Percentiles rank a stretch among this genome's conserved stretches.
Evolutionary conservation across 2,113 vertebrate genomes (phyloP).

Genomic region (Tachycineta bicolor): DNA sequence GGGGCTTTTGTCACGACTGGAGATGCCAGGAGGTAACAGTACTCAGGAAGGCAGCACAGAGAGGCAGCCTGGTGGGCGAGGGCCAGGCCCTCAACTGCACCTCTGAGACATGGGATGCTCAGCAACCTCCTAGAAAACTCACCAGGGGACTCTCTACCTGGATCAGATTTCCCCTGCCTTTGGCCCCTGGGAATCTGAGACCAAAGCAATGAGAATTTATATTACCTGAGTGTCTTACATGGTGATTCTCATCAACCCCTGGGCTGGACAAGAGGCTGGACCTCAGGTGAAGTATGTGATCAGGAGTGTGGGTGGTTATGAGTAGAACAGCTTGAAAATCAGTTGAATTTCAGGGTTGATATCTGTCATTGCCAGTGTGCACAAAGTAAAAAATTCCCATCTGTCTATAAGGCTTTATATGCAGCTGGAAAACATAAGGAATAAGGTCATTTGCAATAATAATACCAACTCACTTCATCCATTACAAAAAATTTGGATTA

Average conservation of each 20-base stretch:
- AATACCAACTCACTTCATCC: not conserved
- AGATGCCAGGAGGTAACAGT: not conserved
- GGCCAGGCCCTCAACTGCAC: not conserved
- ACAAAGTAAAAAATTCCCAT: not conserved
- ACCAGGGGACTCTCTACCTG: not conserved
- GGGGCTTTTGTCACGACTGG: not conserved
- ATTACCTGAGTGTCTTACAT: not conserved
- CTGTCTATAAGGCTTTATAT: not conserved
- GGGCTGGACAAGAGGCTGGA: no score
- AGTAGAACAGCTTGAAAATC: not conserved
- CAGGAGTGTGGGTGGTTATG: not conserved
- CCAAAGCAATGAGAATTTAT: not conserved
- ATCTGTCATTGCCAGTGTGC: not conserved
- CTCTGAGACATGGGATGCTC: not conserved
- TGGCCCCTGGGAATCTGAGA: not conserved
- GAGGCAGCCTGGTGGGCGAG: not conserved
- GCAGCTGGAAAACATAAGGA: not conserved
- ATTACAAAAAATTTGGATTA: slow-evolving; percentile 40
- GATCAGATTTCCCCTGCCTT: fast-evolving
- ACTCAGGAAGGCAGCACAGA: not conserved
- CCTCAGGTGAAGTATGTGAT: not conserved
- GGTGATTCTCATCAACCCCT: not conserved
- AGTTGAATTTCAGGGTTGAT: not conserved
- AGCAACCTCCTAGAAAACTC: not conserved
- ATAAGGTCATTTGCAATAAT: not conserved